Conservation (phyloP, 2,113 vertebrate species). For the Oceanodroma tethys region DNA sequence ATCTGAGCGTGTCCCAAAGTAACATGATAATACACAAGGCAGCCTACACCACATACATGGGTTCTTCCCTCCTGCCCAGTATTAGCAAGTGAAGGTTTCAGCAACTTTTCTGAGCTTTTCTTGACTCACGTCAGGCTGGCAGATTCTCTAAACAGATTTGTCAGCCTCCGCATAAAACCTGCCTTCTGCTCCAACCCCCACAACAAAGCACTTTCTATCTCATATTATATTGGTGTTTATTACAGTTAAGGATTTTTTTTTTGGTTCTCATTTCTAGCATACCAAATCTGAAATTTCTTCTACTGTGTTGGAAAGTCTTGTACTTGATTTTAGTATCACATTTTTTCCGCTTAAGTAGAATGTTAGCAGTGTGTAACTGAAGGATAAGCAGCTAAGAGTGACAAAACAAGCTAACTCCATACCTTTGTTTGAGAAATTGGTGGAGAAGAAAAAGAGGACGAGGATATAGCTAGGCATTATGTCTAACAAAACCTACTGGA, state of each 20-base stretch:
- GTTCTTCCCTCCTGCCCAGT: not conserved
- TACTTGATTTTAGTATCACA: not conserved
- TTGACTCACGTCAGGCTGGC: not conserved
- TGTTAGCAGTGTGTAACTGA: not conserved
- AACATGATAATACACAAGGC: not conserved
- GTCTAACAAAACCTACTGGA: not conserved
- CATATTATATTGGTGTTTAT: constrained; percentile 1
- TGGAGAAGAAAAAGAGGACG: not conserved
- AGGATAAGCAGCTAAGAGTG: not conserved
- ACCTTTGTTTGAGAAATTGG: not conserved
- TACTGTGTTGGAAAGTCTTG: not conserved
- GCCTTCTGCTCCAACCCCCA: constrained; percentile 47
- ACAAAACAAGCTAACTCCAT: not conserved
- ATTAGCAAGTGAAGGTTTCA: not conserved
- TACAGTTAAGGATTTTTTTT: not conserved
- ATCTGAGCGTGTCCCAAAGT: accelerated
- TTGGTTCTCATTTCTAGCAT: not conserved
- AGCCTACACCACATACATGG: not conserved
- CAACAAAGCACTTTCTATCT: constrained; percentile 1
- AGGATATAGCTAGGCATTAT: not conserved
- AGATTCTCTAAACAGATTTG: constrained; percentile 60
- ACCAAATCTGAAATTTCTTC: not conserved
- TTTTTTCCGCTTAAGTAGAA: not conserved
- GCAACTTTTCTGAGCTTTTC: not conserved
- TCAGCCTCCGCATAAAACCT: constrained; percentile 37